A percentile compares a stretch with the other conserved stretches of the same genome.
Evolutionary conservation across 2,888 invertebrate species (phyloP).

Genomic region (Caenorhabditis sp.): DNA sequence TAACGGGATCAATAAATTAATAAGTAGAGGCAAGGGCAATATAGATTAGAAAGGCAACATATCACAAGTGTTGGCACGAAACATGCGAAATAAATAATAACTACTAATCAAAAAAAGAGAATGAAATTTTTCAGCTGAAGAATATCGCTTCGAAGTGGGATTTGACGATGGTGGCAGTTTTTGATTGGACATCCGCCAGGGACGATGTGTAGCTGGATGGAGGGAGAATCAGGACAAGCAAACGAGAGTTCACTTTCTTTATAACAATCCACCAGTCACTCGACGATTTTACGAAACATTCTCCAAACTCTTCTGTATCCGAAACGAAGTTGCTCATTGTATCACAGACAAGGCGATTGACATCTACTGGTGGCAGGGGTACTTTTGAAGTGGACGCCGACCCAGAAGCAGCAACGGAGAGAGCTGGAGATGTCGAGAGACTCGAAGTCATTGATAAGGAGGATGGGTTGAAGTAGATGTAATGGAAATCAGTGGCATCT

Average conservation of each 20-base stretch:
- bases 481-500: slow-evolving; percentile 77
- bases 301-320: slow-evolving; percentile 75
- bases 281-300: slow-evolving; percentile 78
- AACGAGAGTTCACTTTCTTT: slow-evolving; percentile 77
- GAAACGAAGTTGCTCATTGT: slow-evolving; percentile 76
- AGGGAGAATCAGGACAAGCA: slow-evolving; percentile 77
- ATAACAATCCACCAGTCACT: slow-evolving; percentile 81
- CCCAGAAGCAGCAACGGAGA: slow-evolving; percentile 49
- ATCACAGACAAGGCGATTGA: slow-evolving; percentile 76
- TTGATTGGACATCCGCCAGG: slow-evolving; percentile 75
- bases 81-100: slow-evolving; percentile 6
- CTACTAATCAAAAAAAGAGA: slow-evolving; percentile 1
- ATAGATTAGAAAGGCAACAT: slow-evolving; percentile 38
- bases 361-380: slow-evolving; percentile 66
- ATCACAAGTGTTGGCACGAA: slow-evolving; percentile 38
- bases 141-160: slow-evolving; percentile 76
- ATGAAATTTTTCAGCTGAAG: slow-evolving; percentile 61
- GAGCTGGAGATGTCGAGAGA: slow-evolving; percentile 50
- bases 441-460: slow-evolving; percentile 78
- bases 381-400: slow-evolving; percentile 46
- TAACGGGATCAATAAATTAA: slow-evolving; percentile 16
- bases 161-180: slow-evolving; percentile 72
- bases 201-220: slow-evolving; percentile 70
- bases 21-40: slow-evolving; percentile 7
- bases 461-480: slow-evolving; percentile 82